Evolutionary conservation across 2,797 vertebrate species (phyloP).

Genomic region (Hephaestus fuliginosus): DNA sequence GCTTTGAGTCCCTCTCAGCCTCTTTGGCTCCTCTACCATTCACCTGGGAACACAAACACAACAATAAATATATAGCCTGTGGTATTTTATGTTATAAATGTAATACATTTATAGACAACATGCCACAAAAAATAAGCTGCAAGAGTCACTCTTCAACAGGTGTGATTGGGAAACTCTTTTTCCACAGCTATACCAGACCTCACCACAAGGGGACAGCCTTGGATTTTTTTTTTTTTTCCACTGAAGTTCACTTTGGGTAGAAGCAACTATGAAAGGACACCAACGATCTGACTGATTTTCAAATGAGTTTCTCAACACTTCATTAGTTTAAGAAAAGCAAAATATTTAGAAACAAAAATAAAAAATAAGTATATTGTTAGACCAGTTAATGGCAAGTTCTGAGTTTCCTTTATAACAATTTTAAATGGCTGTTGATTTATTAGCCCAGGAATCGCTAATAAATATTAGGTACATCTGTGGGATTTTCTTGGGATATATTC

Average conservation of each 20-base stretch:
- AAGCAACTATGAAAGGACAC: neutral
- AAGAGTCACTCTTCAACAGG: neutral
- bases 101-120: neutral
- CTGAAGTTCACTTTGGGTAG: neutral
- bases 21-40: constrained; percentile 76
- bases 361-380: neutral
- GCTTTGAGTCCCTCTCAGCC: constrained; percentile 73
- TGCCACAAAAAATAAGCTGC: neutral
- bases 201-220: constrained; percentile 64
- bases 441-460: neutral
- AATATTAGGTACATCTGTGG: neutral
- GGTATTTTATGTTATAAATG: no score
- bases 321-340: neutral
- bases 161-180: neutral
- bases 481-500: neutral
- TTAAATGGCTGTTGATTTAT: neutral
- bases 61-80: no score
- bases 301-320: neutral
- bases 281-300: neutral
- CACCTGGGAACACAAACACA: constrained; percentile 68
- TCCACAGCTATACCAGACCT: constrained; percentile 10
- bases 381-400: neutral
- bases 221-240: constrained; percentile 1
- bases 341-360: neutral
- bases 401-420: neutral